Conservation (phyloP, 1,140 invertebrate genomes). For the Cotesia chilonis region DNA sequence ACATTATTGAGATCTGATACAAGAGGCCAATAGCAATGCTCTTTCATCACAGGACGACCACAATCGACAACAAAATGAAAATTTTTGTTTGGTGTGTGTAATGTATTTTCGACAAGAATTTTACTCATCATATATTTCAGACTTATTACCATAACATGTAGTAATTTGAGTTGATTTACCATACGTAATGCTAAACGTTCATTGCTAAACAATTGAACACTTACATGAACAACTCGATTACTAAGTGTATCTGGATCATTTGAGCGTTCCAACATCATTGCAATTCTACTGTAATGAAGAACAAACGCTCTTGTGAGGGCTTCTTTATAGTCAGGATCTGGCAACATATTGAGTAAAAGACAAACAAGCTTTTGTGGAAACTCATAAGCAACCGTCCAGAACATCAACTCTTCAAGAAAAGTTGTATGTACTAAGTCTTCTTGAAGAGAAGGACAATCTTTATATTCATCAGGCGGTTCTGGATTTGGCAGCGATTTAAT, state of each 20-base stretch:
- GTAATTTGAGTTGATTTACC: slow-evolving; percentile 86
- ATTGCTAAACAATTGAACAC: slow-evolving; percentile 92
- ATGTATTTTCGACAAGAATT: slow-evolving; percentile 85
- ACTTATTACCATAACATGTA: slow-evolving; percentile 94
- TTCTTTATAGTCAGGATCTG: slow-evolving; percentile 95
- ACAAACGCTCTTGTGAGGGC: slow-evolving; percentile 93
- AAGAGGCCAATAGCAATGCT: slow-evolving; percentile 97
- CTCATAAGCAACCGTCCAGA: slow-evolving; percentile 97
- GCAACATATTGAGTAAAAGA: slow-evolving; percentile 93
- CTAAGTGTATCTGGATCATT: slow-evolving; percentile 89
- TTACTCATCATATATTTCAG: slow-evolving; percentile 93
- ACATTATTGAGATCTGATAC: slow-evolving; percentile 98
- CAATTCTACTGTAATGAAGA: slow-evolving; percentile 93
- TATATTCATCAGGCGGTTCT: slow-evolving; percentile 82
- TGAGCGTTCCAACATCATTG: slow-evolving; percentile 87
- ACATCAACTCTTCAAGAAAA: slow-evolving; percentile 94
- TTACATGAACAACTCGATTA: slow-evolving; percentile 96
- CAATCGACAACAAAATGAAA: slow-evolving; percentile 94
- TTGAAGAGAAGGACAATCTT: slow-evolving; percentile 83
- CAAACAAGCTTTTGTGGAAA: slow-evolving; percentile 97
- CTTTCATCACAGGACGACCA: slow-evolving; percentile 89
- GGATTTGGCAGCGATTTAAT: slow-evolving; percentile 81
- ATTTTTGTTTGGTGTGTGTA: slow-evolving; percentile 84
- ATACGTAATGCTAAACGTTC: slow-evolving; percentile 89
- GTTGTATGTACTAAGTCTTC: slow-evolving; percentile 84